Conservation (phyloP, 2,888 invertebrate species). For the Epistrophella euchroma region DNA sequence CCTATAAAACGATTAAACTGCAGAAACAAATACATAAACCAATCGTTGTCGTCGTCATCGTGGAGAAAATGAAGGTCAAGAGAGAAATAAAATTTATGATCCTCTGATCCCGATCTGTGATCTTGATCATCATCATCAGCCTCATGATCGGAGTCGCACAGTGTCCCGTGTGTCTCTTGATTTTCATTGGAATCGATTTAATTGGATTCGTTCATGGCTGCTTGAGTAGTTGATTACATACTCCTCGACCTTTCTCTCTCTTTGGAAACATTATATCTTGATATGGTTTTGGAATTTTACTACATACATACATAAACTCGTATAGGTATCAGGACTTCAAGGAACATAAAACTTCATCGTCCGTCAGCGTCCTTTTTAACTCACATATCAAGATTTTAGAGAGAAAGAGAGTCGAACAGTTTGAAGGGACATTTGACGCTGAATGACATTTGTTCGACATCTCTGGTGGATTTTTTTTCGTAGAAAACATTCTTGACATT, state of each 20-base stretch:
- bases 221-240: constrained; percentile 65
- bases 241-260: constrained; percentile 4
- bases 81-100: constrained; percentile 71
- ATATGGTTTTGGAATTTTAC: constrained; percentile 17
- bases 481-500: constrained; percentile 57
- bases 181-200: constrained; percentile 72
- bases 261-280: not conserved
- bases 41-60: constrained; percentile 28
- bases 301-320: too few relatives aligned
- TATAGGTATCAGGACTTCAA: constrained; percentile 5
- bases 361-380: constrained; percentile 12
- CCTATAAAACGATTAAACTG: constrained; percentile 68
- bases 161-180: constrained; percentile 43
- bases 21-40: constrained; percentile 42
- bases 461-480: constrained; percentile 32
- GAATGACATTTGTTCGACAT: constrained; percentile 61
- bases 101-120: constrained; percentile 69
- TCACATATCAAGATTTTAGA: constrained; percentile 47
- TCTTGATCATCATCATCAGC: constrained; percentile 55
- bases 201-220: constrained; percentile 70
- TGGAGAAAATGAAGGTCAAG: not conserved
- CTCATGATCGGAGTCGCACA: not conserved
- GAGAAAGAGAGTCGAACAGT: constrained; percentile 28
- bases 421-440: constrained; percentile 59
- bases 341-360: constrained; percentile 37